A percentile compares a stretch with the other conserved stretches of the same genome.
These are phyloP conservation scores for Pseudobourletiella spinata DNA, from an alignment of 1,140 invertebrate species.

Conservation along the genomic window DNA sequence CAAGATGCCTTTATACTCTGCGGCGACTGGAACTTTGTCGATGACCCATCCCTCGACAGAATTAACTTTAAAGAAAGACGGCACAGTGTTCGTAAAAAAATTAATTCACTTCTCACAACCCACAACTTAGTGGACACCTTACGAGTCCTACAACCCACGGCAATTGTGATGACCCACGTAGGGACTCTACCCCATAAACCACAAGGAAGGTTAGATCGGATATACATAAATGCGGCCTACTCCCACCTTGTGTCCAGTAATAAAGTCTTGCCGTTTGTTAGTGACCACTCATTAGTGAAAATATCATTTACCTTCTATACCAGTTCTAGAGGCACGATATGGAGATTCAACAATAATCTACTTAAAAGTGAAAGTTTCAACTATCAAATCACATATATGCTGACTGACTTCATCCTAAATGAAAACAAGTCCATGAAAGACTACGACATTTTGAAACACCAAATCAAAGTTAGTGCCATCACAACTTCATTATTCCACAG, in stretches of 20 bases:
- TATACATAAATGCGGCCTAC: not conserved
- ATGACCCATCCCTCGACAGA: not conserved
- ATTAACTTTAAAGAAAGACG: not conserved
- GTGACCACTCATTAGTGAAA: too few relatives aligned
- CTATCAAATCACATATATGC: too few relatives aligned
- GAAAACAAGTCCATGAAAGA: too few relatives aligned
- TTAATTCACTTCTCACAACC: not conserved
- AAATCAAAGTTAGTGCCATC: too few relatives aligned
- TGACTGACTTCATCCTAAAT: too few relatives aligned
- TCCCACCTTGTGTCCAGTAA: not conserved
- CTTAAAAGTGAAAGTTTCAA: too few relatives aligned
- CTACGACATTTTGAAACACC: too few relatives aligned
- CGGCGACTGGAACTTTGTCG: not conserved
- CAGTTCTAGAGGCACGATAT: too few relatives aligned
- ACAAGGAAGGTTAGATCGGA: not conserved
- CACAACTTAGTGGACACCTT: not conserved
- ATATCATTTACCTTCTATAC: too few relatives aligned
- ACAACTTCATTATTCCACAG: too few relatives aligned
- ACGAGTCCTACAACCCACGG: not conserved
- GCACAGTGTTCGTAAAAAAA: not conserved
- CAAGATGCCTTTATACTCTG: not conserved
- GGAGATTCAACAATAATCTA: too few relatives aligned
- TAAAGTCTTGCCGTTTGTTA: not conserved
- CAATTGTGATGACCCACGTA: not conserved
- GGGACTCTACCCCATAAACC: not conserved